Base-by-base conservation (phyloP, 1,140 invertebrate genomes). In the Daktulosphaira vitifoliae region DNA sequence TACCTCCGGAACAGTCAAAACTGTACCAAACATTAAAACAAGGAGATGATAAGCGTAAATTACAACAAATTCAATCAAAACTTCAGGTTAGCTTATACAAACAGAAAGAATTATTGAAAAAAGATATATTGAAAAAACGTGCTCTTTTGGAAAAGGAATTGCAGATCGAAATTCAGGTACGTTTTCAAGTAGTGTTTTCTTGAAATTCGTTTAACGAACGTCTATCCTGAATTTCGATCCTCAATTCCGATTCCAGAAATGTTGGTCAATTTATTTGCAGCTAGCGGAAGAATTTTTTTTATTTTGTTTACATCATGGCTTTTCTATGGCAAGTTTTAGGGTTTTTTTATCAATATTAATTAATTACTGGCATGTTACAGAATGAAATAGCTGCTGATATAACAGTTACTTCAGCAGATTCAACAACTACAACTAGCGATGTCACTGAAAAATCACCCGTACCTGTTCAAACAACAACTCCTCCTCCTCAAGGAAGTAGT, bases 71-170 rank as follows among this genome's bases (percentile, higher is more conserved):
- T 54, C 70, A 70, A 39, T 64, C 73, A 74, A 80, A 78, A 68
- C 77, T 74, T 67, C 80, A 77, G 71, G 77, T 73, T 54, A 77
- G 76, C 44, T 76, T 93, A 18, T 87, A 85, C 73, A 82, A 87
- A 68, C 91, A 96, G 67, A 96, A 94, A 72, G 92, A 96, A 74
- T 76, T 88, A 67, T 80, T 97, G 18, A 96, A 96, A 74, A 94
- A 93, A 72, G 92, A 95, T 70, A 96, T 96, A 65, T 80, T 93
- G 38, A 90, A 91, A 70, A 95, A 95, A 74, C 78, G 92, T 69
- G 87, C 87, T 4, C 74, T 93, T 3, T 80, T 96, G 48, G 92
- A 97, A 75, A 92, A 93, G 70, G 90, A 93, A 74, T 78, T 96
- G 49, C 88, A 92, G 73, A 84, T 87, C 69, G 89, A 94, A 72